phyloP scores from a whole-genome alignment of 2,888 invertebrate species.

The Tetragnatha montana region DNA sequence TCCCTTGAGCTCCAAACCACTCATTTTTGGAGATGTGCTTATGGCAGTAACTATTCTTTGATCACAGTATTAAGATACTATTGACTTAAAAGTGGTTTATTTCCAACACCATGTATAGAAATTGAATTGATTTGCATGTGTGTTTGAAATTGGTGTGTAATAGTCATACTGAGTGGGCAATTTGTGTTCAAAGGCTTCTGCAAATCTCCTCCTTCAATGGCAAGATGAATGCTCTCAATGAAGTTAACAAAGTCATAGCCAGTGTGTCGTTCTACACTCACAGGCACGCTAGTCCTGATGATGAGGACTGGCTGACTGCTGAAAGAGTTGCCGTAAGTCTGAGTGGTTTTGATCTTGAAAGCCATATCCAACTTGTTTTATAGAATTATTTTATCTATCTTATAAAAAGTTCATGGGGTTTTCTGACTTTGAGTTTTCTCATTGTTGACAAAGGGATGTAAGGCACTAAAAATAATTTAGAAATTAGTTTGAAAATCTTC shows the following conservation, averaged over 20 bases:
- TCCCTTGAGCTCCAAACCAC: no score
- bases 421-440: no score
- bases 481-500: background rate
- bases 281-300: conserved; percentile 82
- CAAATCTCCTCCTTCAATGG: conserved; percentile 99
- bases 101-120: background rate
- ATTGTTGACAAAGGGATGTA: no score
- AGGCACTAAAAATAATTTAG: background rate
- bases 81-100: background rate
- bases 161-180: background rate
- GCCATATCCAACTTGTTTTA: background rate
- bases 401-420: background rate
- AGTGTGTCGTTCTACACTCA: conserved; percentile 93
- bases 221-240: conserved; percentile 98
- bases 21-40: no score
- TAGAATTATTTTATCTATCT: background rate
- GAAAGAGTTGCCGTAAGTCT: conserved; percentile 92
- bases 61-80: no score
- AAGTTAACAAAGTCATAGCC: conserved; percentile 96
- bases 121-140: background rate
- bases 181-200: conserved; percentile 81
- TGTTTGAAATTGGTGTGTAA: background rate
- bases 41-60: no score
- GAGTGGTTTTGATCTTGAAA: background rate
- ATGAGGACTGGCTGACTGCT: conserved; percentile 95